Percentiles rank a stretch among this genome's conserved stretches.
Conservation (phyloP, 2,113 vertebrate species). For the Trichechus manatus region DNA sequence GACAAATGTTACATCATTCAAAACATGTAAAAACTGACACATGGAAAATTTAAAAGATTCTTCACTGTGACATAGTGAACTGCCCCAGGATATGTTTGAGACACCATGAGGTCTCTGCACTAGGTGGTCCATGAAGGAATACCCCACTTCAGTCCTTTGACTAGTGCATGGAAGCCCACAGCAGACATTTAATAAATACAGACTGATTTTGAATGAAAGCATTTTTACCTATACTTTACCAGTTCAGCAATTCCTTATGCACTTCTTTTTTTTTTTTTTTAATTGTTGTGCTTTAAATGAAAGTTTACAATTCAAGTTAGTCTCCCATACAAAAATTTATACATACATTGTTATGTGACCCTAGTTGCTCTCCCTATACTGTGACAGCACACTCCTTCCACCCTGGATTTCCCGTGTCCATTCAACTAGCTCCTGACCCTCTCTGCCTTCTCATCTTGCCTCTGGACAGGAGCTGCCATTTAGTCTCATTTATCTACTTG, state of each 20-base stretch:
- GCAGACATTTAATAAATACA: constrained; percentile 53
- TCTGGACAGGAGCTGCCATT: too few relatives aligned
- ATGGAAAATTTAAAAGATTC: not conserved
- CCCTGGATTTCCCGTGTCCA: too few relatives aligned
- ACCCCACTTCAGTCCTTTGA: not conserved
- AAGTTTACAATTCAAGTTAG: too few relatives aligned
- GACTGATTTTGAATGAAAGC: constrained; percentile 52
- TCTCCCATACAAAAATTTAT: too few relatives aligned
- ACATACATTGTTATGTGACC: too few relatives aligned
- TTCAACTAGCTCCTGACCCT: too few relatives aligned
- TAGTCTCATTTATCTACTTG: too few relatives aligned
- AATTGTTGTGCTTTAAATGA: too few relatives aligned
- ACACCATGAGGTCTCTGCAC: not conserved
- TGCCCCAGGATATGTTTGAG: not conserved
- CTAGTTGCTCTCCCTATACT: too few relatives aligned
- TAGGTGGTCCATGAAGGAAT: not conserved
- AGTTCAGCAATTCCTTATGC: constrained; percentile 42
- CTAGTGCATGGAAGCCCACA: not conserved
- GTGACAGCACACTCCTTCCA: too few relatives aligned
- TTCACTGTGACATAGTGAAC: not conserved
- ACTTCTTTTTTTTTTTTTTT: not conserved
- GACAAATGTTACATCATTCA: constrained; percentile 2
- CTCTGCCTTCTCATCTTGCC: too few relatives aligned
- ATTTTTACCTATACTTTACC: constrained; percentile 10
- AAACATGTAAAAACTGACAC: not conserved